Evolutionary conservation across 2,113 vertebrate genomes (phyloP), one percentile per base, ranked within the genome.

Genomic region (Cinclus mexicanus): DNA sequence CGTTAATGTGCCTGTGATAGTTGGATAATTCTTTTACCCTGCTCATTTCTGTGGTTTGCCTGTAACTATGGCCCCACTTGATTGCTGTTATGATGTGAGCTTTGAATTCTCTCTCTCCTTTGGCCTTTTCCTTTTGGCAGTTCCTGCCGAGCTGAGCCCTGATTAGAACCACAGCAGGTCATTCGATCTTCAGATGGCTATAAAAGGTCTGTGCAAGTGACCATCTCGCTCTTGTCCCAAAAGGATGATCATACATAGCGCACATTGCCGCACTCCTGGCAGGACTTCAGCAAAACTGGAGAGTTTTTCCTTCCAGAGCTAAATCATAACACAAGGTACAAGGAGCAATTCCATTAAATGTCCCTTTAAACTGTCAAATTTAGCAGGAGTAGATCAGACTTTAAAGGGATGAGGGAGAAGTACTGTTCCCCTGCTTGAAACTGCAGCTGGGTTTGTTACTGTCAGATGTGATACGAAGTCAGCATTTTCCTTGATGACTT

Each of bases 121-220:
- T 96, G 96, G 95, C 96, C 95, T 97, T 96, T 97, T 86, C 77
- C 64, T 95, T 84, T 96, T 94, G 93, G 96, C 96, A 96, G 93
- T 89, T 96, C 89, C 89, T 33, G 7, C 89, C n/a, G 76, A 95
- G 92, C 86, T 77, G 96, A 97, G 91, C 94, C 86, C 90, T 96
- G 93, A 97, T 97, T 96, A 97, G 97, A 96, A 97, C 85, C 80
- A 79, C 94, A 97, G 95, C 67, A 95, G 92, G 96, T 95, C 90
- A 97, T 94, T 94, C 0, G 90, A 97, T 95, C 93, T 95, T 92
- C 91, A 93, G 77, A 96, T 96, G 94, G 81, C 95, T 97, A 96
- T 94, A 97, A 97, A 97, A 97, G 94, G 96, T 70, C 89, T 92
- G 93, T 79, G 75, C 88, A 76, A 97, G 91, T 92, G 87, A 89